Base-by-base conservation (phyloP, 2,797 vertebrate genomes). In the Fistularia tabacaria region DNA sequence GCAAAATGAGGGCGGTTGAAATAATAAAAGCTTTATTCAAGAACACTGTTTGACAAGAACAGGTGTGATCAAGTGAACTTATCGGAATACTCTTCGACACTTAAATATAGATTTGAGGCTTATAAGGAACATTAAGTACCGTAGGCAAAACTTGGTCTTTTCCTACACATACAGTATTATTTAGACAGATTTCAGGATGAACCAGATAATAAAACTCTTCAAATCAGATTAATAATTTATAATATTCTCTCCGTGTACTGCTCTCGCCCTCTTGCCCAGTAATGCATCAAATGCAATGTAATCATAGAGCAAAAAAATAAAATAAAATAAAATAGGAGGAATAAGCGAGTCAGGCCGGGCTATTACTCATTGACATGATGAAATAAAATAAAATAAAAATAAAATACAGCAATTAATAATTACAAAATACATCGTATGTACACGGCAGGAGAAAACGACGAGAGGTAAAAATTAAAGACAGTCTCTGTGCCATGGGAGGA, bases 151-250 rank as follows among this genome's bases (percentile, higher is more conserved):
- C 73, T 62, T 74, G 66, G 63, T 76, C 66, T 47, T 59, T 57
- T 51, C 25, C 49, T 52, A 64, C 51, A 65, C 45, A 74, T 73
- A 64, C 71, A 76, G 62, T 72, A 73, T 73, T 66, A 65, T 69
- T 79, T 62, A 67, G 61, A 79, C 51, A 62, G 62, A 3, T 73
- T 70, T 72, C 54, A 70, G 49, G 51, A 79, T 68, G 68, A 75
- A 77, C 51, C 59, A 54, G 82, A 73, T 55, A 83, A 80, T 71
- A 82, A 44, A 77, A 73, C 69, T 76, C 69, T 69, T 53, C 56
- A 61, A 71, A 67, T 72, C 37, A 57, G 49, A 69, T 68, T 69
- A 80, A 87, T 87, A 85, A 89, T 85, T 88, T 88, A 89, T 64
- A 73, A 36, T 74, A 74, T 61, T 59, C 25, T 69, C 78, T 75